Percentiles rank a stretch among this genome's conserved stretches.
phyloP scores from a whole-genome alignment of 2,888 invertebrate genomes.

The Tachina lurida region DNA sequence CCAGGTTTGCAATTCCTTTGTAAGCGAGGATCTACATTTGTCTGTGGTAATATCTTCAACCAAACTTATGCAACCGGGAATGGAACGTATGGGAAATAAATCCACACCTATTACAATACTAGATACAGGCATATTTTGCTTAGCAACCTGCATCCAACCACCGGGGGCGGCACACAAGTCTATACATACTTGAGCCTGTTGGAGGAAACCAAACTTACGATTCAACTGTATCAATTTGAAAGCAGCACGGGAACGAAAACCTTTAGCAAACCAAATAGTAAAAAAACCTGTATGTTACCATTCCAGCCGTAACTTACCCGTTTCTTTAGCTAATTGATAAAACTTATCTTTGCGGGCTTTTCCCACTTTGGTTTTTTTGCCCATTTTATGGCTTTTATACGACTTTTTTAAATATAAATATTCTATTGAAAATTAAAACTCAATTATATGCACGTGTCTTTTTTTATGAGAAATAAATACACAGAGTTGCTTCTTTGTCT shows the following conservation, averaged over 20 bases:
- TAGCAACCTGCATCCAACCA: slow-evolving; percentile 99
- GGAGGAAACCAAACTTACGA: slow-evolving; percentile 97
- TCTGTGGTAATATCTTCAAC: slow-evolving; percentile 98
- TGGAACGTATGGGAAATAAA: slow-evolving; percentile 95
- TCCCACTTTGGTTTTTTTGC: slow-evolving; percentile 97
- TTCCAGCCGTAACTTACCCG: slow-evolving; percentile 86
- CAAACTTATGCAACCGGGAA: slow-evolving; percentile 94
- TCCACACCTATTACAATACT: slow-evolving; percentile 98
- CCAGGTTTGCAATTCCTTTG: slow-evolving; percentile 95
- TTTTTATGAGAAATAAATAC: slow-evolving; percentile 1
- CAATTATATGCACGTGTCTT: slow-evolving; percentile 50
- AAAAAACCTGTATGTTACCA: not conserved
- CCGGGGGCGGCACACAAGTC: slow-evolving; percentile 99
- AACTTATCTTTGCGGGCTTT: slow-evolving; percentile 99
- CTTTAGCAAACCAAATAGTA: slow-evolving; percentile 83
- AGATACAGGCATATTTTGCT: slow-evolving; percentile 98
- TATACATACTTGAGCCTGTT: slow-evolving; percentile 97
- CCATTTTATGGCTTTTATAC: slow-evolving; percentile 86
- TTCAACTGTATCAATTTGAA: slow-evolving; percentile 99
- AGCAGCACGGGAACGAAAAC: slow-evolving; percentile 98
- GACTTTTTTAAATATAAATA: slow-evolving; percentile 15
- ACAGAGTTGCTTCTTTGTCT: too few species aligned
- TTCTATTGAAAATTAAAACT: not conserved
- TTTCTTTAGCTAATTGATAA: slow-evolving; percentile 99
- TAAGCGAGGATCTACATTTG: slow-evolving; percentile 91